Base-by-base conservation (phyloP, 2,113 vertebrate genomes). In the Planiliza haematocheilus region DNA sequence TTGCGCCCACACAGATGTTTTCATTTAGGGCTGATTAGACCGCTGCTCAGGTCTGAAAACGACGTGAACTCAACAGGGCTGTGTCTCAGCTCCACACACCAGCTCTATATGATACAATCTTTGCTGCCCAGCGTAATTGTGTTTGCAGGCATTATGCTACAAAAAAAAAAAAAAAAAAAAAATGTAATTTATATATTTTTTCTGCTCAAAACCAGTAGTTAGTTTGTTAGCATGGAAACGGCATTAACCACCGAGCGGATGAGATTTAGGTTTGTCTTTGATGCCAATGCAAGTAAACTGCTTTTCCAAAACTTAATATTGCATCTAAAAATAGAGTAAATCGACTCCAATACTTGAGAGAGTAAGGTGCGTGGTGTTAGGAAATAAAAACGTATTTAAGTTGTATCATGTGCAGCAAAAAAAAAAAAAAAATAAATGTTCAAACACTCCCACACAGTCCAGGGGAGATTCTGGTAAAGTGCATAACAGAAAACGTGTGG, bases 21-120 rank as follows among this genome's bases (percentile, higher is more conserved):
- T 18, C 42, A 56, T 58, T 73, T 17, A 37, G 34, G n/a, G 39
- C 46, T 68, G 42, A 63, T 78, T 59, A 70, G 38, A 61, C 57
- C 14, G 48, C 36, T 43, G 48, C 21, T 56, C 64, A 60, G 38
- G 10, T 48, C 17, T 10, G 8, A 38, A 64, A 64, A 18, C 13
- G 1, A 41, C 59, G 9, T n/a, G 1, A 67, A 59, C 50, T 57
- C 43, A 41, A 11, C 38, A 57, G 24, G 63, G 38, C 11, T 34
- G 59, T 34, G 24, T 53, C 24, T 63, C 24, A 45, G 10, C 56
- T 42, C 36, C 50, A 70, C 38, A 7, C 4, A 20, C 7, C 1
- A 14, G 14, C 42, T 16, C 4, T 43, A 5, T n/a, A 16, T 16
- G 7, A n/a, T 13, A n/a, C 2, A 45, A 2, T 45, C 16, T 45